Percentiles rank a stretch among this genome's conserved stretches.
Conservation (phyloP, 2,888 invertebrate genomes). For the Prosapia bicincta region DNA sequence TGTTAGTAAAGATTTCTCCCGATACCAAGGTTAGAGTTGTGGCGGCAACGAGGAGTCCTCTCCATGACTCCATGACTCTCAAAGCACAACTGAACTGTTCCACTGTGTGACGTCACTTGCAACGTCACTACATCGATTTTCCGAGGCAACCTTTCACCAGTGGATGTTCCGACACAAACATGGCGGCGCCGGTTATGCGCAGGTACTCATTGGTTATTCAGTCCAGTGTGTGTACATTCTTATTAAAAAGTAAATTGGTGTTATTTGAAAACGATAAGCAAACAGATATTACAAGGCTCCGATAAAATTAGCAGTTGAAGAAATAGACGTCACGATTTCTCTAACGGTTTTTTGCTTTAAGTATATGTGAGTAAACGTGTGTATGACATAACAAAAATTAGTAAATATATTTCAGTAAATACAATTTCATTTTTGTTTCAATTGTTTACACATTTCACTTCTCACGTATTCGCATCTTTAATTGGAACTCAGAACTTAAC, state of each 20-base stretch:
- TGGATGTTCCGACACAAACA: background rate
- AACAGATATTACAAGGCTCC: background rate
- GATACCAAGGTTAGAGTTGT: constrained; percentile 36
- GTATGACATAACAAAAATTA: too few species aligned
- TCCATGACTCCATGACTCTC: constrained; percentile 21
- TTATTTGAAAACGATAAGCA: background rate
- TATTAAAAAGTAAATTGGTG: background rate
- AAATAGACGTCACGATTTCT: too few species aligned
- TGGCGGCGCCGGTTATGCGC: background rate
- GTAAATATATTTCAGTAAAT: too few species aligned
- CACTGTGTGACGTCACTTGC: background rate
- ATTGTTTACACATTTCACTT: too few species aligned
- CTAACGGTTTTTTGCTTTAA: too few species aligned
- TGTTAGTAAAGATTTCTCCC: constrained; percentile 86
- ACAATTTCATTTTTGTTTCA: too few species aligned
- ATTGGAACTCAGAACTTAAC: too few species aligned
- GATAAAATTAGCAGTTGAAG: background rate
- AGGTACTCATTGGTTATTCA: background rate
- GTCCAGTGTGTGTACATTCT: background rate
- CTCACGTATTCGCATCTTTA: too few species aligned
- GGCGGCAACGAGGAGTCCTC: constrained; percentile 35
- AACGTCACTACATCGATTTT: background rate
- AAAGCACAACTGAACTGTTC: constrained; percentile 15
- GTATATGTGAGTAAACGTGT: too few species aligned
- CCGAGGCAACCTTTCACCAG: background rate